Percentiles rank a stretch among this genome's conserved stretches.
phyloP scores from a whole-genome alignment of 2,113 vertebrate genomes.

The Rissa tridactyla region DNA sequence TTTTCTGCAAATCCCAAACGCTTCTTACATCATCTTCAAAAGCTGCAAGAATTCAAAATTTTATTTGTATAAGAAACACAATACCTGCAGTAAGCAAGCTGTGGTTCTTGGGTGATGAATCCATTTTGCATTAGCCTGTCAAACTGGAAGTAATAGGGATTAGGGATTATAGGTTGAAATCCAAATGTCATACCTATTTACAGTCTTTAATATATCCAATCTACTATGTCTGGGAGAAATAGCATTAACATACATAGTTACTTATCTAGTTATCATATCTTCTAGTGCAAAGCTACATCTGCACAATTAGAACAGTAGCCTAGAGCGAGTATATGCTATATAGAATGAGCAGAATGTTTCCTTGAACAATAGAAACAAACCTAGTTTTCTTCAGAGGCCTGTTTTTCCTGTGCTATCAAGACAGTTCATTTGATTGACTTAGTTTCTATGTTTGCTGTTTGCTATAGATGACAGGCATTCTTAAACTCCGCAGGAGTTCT shows the following conservation, averaged over 20 bases:
- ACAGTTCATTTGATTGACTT: neutral
- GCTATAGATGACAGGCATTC: neutral
- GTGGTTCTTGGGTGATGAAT: neutral
- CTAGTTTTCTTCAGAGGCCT: neutral
- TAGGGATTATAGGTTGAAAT: neutral
- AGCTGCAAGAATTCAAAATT: neutral
- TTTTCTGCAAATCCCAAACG: neutral
- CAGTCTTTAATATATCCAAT: neutral
- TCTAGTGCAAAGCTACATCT: neutral
- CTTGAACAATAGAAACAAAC: neutral
- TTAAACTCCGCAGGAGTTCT: neutral
- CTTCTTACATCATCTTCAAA: neutral
- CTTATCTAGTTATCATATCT: neutral
- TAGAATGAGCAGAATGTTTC: neutral
- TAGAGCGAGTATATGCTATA: neutral
- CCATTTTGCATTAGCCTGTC: neutral
- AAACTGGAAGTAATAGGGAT: slow-evolving; percentile 4
- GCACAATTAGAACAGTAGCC: neutral
- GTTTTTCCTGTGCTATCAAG: neutral
- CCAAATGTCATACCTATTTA: neutral
- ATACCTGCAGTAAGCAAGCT: neutral
- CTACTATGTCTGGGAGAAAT: neutral
- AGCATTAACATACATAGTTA: neutral
- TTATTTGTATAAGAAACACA: neutral
- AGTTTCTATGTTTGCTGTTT: neutral